Percentiles rank a stretch among this genome's conserved stretches.
Evolutionary conservation across 2,888 invertebrate species (phyloP).

Genomic region (Meandrusa payeni): DNA sequence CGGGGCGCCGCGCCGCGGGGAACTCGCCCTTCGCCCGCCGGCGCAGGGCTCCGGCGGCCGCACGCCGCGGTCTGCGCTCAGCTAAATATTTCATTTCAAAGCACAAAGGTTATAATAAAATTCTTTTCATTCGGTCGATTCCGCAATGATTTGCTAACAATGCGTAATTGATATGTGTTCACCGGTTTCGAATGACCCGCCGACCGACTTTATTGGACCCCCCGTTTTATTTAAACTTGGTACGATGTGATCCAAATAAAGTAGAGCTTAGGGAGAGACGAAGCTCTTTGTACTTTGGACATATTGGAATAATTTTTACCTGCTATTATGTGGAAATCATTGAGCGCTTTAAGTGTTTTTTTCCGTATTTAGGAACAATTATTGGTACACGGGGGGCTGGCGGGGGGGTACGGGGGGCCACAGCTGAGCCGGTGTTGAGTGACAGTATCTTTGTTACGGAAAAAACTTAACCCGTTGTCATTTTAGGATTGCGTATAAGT

Average conservation of each 20-base stretch:
- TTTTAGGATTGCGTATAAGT: conserved; percentile 8
- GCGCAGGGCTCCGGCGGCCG: conserved; percentile 17
- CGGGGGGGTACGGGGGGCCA: conserved; percentile 44
- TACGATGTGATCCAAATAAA: not conserved
- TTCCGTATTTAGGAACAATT: conserved; percentile 50
- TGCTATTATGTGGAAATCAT: conserved; percentile 55
- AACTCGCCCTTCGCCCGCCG: too few relatives aligned
- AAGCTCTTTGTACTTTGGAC: conserved; percentile 34
- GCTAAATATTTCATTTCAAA: conserved; percentile 35
- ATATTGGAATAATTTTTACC: conserved; percentile 40
- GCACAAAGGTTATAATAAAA: conserved; percentile 53
- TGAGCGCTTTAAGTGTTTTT: conserved; percentile 45
- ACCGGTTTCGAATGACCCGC: conserved; percentile 57
- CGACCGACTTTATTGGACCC: not conserved
- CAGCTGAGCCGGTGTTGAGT: conserved; percentile 59
- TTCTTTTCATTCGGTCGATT: conserved; percentile 54
- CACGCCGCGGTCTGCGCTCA: conserved; percentile 25
- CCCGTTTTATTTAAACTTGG: not conserved
- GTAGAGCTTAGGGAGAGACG: conserved; percentile 5
- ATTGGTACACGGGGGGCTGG: too few relatives aligned
- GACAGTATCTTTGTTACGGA: conserved; percentile 50
- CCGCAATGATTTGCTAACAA: conserved; percentile 59
- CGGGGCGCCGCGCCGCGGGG: not conserved
- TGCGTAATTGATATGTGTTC: conserved; percentile 69
- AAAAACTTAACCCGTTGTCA: conserved; percentile 39